A percentile compares a stretch with the other conserved stretches of the same genome.
phyloP scores from a whole-genome alignment of 2,113 vertebrate genomes.

The Chionodraco myersi region DNA sequence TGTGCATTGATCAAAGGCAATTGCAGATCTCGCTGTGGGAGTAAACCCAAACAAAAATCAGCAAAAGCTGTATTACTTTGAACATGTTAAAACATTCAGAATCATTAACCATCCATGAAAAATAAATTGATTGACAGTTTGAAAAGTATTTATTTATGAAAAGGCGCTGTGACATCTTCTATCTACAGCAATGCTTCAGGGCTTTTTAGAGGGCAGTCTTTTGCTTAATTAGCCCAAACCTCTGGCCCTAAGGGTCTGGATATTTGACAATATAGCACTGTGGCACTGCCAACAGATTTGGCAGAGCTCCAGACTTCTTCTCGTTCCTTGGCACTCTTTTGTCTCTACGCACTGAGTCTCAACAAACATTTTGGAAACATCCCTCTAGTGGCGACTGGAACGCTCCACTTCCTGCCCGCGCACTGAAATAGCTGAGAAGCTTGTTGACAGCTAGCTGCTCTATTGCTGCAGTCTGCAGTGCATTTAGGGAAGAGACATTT shows the following conservation, averaged over 20 bases:
- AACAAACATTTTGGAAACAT: constrained; percentile 69
- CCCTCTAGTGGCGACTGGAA: constrained; percentile 58
- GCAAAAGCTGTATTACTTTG: not conserved
- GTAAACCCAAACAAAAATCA: not conserved
- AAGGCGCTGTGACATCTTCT: not conserved
- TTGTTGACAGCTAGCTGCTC: constrained; percentile 45
- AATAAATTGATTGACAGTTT: not conserved
- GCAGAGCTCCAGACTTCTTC: constrained; percentile 34
- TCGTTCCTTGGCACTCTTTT: constrained; percentile 53
- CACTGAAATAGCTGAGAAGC: constrained; percentile 56
- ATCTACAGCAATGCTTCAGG: not conserved
- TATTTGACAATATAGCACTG: constrained; percentile 23
- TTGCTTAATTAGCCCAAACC: not conserved
- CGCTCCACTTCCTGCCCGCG: constrained; percentile 53
- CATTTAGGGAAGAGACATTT: constrained; percentile 55
- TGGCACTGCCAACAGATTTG: constrained; percentile 37
- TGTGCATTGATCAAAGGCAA: not conserved
- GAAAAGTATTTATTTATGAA: too few species aligned
- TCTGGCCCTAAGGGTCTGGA: constrained; percentile 6
- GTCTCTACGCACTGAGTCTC: constrained; percentile 48
- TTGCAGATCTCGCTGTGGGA: not conserved
- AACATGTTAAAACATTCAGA: too few species aligned
- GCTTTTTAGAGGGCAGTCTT: not conserved
- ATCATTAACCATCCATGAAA: not conserved
- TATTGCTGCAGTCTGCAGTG: constrained; percentile 21